Conservation (phyloP, 2,888 invertebrate genomes). For the Taphrorychus bicolor region DNA sequence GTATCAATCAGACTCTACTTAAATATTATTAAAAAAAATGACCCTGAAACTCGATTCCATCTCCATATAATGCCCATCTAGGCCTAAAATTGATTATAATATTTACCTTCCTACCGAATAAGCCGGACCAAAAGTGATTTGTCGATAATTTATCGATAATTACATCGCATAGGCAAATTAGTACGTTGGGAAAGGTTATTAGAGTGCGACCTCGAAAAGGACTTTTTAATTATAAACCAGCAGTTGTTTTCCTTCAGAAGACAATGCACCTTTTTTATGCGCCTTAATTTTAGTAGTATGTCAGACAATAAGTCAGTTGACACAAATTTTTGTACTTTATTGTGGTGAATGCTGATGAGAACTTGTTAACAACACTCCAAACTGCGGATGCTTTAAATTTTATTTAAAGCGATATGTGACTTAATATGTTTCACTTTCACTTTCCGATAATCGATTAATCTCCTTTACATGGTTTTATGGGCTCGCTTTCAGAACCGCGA, state of each 20-base stretch:
- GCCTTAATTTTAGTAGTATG: no score
- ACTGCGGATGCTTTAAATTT: not conserved
- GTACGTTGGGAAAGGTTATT: conserved; percentile 8
- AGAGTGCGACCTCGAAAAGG: not conserved
- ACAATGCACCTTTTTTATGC: no score
- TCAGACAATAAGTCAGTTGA: no score
- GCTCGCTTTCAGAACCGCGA: not conserved
- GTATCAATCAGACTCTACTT: not conserved
- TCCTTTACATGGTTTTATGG: not conserved
- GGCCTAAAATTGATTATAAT: conserved; percentile 8
- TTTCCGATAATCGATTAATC: not conserved
- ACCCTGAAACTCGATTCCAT: not conserved
- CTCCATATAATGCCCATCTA: not conserved
- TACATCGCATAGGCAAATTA: conserved; percentile 21
- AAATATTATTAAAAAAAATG: not conserved
- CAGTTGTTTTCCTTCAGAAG: no score
- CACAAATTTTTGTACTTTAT: no score
- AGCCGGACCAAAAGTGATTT: not conserved
- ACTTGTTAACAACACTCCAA: no score
- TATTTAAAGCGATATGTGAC: not conserved
- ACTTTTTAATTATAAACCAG: no score
- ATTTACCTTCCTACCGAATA: not conserved
- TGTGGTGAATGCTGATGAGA: no score
- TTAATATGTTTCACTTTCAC: not conserved
- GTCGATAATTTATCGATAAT: conserved; percentile 24